Base-by-base conservation (phyloP, 2,888 invertebrate genomes). In the Eristalinus aeneus region DNA sequence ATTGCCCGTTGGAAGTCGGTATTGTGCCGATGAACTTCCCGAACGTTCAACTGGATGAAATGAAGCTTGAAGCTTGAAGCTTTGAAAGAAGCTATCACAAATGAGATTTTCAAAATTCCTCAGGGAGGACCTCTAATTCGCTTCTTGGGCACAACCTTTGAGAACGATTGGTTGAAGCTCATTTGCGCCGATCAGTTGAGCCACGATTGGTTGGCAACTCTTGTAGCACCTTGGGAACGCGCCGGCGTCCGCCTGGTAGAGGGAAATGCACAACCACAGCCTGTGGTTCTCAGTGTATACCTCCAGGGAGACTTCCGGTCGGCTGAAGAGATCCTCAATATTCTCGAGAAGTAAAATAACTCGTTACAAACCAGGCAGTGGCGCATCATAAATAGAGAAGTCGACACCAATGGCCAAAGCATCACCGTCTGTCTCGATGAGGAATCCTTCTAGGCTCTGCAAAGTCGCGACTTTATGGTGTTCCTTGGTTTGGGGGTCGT, bases 1-100 rank as follows among this genome's bases (percentile, higher is more conserved):
- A 23, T 5, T 34, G 16, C 75, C 65, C 86, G 0, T 36, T 78
- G 64, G 77, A 82, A 71, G 74, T 86, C 46, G 86, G 86, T 10
- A 86, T 86, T 58, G 77, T 86, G 11, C 86, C 86, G 1, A 61
- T 82, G 4, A 73, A 86, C 20, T 86, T 65, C 16, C 86, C 86
- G 6, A 77, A 61, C 16, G 77, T 46, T 23, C 69, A 61, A 12
- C 36, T 86, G 54, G 86, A 86, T 54, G 61, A 86, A 16, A 74
- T 78, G 71, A 86, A 86, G 67, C 82, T 86, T n/a, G n/a, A n/a
- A n/a, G n/a, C n/a, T n/a, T 31, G 86, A 86, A 31, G 86, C 86
- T 60, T 71, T 86, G 56, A 86, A 86, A 65, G 86, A 86, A 56
- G 86, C 86, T 56, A 86, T 86, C 65, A 86, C 86, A 16, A 86